Evolutionary conservation across 1,140 invertebrate species (phyloP).

Genomic region (Asobara japonica): DNA sequence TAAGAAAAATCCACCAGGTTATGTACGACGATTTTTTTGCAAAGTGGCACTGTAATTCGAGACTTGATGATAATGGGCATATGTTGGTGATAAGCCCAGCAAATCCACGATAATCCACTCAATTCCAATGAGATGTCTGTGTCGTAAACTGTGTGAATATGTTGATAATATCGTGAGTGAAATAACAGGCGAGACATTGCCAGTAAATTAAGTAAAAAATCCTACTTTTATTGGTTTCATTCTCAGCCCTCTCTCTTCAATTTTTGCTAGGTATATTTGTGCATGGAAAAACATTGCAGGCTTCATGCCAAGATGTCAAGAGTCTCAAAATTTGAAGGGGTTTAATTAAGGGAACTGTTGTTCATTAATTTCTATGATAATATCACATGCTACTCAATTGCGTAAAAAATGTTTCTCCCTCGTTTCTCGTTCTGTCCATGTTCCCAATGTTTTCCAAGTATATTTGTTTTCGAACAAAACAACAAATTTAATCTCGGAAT

Average conservation of each 20-base stretch:
- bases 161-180: background rate
- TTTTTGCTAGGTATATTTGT: no score
- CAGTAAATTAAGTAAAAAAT: background rate
- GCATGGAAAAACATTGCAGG: no score
- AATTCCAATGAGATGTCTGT: background rate
- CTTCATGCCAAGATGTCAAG: no score
- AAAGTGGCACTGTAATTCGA: background rate
- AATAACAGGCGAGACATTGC: background rate
- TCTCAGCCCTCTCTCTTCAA: background rate
- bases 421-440: no score
- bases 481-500: no score
- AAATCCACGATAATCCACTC: background rate
- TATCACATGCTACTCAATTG: no score
- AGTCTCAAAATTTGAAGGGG: no score
- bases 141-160: background rate
- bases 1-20: background rate
- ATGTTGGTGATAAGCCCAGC: background rate
- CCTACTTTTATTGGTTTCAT: background rate
- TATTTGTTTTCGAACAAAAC: no score
- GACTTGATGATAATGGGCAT: background rate
- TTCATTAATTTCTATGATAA: no score
- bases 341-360: no score
- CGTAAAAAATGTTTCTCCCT: no score
- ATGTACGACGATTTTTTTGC: background rate
- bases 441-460: no score